Percentiles rank a stretch among this genome's conserved stretches.
phyloP scores from a whole-genome alignment of 2,797 vertebrate species.

The Adelosebastes latens region DNA sequence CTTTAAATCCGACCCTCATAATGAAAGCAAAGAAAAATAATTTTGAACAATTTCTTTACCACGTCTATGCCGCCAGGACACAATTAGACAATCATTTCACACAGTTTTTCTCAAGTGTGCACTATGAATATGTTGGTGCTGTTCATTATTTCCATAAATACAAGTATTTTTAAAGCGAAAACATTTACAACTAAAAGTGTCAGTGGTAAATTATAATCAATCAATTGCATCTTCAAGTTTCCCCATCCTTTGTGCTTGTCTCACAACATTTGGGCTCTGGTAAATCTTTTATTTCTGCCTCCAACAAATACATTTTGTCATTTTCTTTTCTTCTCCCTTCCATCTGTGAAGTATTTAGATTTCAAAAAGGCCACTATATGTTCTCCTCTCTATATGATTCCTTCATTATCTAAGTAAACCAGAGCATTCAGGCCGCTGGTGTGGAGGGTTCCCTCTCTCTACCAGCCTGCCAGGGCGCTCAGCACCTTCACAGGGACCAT shows the following conservation, averaged over 20 bases:
- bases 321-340: not conserved
- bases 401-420: constrained; percentile 61
- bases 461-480: constrained; percentile 32
- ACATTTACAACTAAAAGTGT: not conserved
- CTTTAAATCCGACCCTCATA: not conserved
- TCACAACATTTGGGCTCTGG: not conserved
- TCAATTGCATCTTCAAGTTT: not conserved
- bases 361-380: not conserved
- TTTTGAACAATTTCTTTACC: not conserved
- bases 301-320: not conserved
- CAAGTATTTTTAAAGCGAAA: not conserved
- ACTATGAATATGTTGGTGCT: not conserved
- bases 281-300: not conserved
- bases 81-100: not conserved
- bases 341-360: not conserved
- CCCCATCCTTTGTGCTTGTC: not conserved
- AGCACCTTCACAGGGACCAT: constrained; percentile 63
- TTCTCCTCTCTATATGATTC: constrained; percentile 24
- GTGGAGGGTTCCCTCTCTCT: constrained; percentile 54
- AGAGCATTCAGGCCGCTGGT: constrained; percentile 27
- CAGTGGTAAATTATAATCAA: not conserved
- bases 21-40: not conserved
- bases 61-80: not conserved
- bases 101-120: not conserved
- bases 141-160: not conserved